Percentiles rank a stretch among this genome's conserved stretches.
Conservation (phyloP, 2,113 vertebrate genomes). For the Jacana jacana region DNA sequence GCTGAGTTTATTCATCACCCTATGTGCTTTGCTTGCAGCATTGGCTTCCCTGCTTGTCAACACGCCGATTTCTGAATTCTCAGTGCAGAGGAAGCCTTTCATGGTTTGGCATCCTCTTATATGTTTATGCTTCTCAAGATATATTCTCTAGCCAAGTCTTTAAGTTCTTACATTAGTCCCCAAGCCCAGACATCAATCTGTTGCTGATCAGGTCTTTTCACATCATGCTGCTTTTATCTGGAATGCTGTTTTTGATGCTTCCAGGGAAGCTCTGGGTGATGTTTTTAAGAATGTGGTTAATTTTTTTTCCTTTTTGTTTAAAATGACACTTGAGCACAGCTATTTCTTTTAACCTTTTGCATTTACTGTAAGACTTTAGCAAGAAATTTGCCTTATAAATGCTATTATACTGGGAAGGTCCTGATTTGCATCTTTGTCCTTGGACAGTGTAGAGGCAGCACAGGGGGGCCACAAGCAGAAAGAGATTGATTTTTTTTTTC, state of each 20-base stretch:
- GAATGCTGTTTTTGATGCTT: constrained; percentile 56
- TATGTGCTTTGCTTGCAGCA: constrained; percentile 37
- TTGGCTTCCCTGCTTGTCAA: constrained; percentile 53
- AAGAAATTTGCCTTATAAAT: constrained; percentile 55
- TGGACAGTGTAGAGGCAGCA: constrained; percentile 23
- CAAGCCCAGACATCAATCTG: constrained; percentile 64
- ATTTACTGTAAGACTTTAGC: constrained; percentile 25
- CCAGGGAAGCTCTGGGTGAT: constrained; percentile 33
- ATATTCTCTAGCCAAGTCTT: constrained; percentile 61
- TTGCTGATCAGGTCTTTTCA: constrained; percentile 69
- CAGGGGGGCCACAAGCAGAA: constrained; percentile 13
- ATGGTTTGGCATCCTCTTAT: constrained; percentile 54
- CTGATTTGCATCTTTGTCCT: constrained; percentile 65
- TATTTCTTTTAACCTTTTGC: constrained; percentile 46
- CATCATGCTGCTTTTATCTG: constrained; percentile 55
- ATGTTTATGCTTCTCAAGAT: constrained; percentile 63
- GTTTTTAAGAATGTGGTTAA: constrained; percentile 49
- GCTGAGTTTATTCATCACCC: constrained; percentile 47
- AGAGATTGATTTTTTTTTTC: background rate
- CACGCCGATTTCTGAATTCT: constrained; percentile 24
- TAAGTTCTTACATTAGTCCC: constrained; percentile 59
- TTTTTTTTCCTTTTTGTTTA: constrained; percentile 14
- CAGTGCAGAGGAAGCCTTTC: constrained; percentile 55
- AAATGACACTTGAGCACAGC: constrained; percentile 26
- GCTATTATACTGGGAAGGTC: background rate